These are phyloP conservation scores for Dallia pectoralis DNA, from an alignment of 2,797 vertebrate species.

Conservation along the genomic window DNA sequence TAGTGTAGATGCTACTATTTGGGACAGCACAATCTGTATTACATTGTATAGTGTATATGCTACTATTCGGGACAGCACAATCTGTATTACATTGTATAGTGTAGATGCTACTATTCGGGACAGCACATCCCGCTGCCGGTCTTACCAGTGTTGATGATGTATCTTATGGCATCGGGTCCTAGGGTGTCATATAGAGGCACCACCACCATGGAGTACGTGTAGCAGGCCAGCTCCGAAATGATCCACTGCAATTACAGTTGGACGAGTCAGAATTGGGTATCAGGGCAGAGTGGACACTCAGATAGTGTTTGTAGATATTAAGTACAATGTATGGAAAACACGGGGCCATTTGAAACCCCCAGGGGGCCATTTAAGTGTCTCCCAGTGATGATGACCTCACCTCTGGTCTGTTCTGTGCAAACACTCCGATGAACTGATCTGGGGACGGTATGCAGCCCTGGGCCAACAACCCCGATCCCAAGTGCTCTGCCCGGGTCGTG, in stretches of 20 bases:
- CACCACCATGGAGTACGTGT: slow-evolving; percentile 98
- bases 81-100: too few relatives aligned
- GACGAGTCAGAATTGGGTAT: background rate
- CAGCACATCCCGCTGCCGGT: background rate
- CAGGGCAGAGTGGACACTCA: too few relatives aligned
- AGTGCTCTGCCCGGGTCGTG: slow-evolving; percentile 84
- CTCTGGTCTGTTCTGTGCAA: slow-evolving; percentile 98
- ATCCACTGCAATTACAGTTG: slow-evolving; percentile 82
- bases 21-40: too few relatives aligned
- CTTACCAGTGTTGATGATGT: slow-evolving; percentile 95
- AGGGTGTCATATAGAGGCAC: slow-evolving; percentile 96
- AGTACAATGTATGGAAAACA: background rate
- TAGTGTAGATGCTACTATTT: too few relatives aligned
- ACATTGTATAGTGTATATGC: too few relatives aligned
- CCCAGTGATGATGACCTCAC: slow-evolving; percentile 64
- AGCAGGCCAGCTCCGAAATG: slow-evolving; percentile 95
- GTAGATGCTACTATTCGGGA: too few relatives aligned
- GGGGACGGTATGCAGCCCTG: slow-evolving; percentile 86
- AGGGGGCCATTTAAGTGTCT: too few relatives aligned
- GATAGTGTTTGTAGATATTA: background rate
- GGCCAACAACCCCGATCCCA: slow-evolving; percentile 92
- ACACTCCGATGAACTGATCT: slow-evolving; percentile 92
- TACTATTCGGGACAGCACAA: too few relatives aligned
- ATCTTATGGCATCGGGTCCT: slow-evolving; percentile 90
- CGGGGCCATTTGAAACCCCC: background rate